Conservation (phyloP, 1,140 invertebrate genomes). For the Druon quercuslanigerum region DNA sequence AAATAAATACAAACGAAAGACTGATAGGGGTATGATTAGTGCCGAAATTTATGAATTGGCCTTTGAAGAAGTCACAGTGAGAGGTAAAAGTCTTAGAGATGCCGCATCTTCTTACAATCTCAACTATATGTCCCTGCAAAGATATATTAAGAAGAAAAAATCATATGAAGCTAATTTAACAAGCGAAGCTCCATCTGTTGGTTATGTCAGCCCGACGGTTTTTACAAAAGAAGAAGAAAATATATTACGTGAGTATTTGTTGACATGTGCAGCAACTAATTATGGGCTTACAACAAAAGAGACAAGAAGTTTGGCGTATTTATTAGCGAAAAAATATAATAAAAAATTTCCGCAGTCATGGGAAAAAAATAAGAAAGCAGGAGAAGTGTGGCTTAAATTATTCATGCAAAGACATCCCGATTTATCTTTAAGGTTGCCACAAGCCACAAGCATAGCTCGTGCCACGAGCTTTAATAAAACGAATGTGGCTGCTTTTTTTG, state of each 20-base stretch:
- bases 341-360: constrained; percentile 46
- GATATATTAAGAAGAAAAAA: no score
- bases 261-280: constrained; percentile 42
- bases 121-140: no score
- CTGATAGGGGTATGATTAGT: no score
- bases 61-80: no score
- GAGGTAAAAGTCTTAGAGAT: no score
- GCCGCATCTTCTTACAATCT: no score
- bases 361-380: constrained; percentile 49
- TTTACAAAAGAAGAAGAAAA: constrained; percentile 33
- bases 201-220: no score
- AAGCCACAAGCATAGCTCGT: constrained; percentile 55
- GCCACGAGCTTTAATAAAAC: constrained; percentile 55
- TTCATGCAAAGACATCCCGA: constrained; percentile 51
- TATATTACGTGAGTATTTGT: constrained; percentile 5
- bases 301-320: constrained; percentile 48
- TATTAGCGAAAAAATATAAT: constrained; percentile 43
- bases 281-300: constrained; percentile 47
- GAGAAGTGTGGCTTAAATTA: constrained; percentile 49
- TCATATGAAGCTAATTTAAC: no score
- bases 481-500: constrained; percentile 56
- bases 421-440: constrained; percentile 51
- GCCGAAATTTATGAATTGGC: no score
- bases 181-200: no score
- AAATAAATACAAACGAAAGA: no score